These are phyloP conservation scores for Hippocampus mohnikei DNA, from an alignment of 2,113 vertebrate species.

Conservation along the genomic window DNA sequence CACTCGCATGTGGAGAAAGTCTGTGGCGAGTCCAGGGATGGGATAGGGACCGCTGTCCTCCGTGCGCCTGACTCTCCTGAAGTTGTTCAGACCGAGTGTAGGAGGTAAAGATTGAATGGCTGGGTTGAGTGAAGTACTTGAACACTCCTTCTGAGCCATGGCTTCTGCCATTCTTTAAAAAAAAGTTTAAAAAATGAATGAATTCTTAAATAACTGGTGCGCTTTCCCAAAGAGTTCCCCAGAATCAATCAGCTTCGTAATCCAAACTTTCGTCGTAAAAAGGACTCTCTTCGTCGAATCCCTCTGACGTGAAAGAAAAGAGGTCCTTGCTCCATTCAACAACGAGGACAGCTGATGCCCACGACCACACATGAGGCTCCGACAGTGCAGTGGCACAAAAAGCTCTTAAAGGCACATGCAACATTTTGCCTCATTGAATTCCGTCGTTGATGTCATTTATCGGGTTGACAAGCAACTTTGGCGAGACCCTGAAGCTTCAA, in stretches of 20 bases:
- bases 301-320: slow-evolving; percentile 45
- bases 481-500: slow-evolving; percentile 30
- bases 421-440: slow-evolving; percentile 38
- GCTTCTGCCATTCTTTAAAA: slow-evolving; percentile 13
- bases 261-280: slow-evolving; percentile 40
- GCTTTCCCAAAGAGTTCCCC: slow-evolving; percentile 11
- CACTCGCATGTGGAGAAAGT: slow-evolving; percentile 84
- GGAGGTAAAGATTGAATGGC: slow-evolving; percentile 12
- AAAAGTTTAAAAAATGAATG: slow-evolving; percentile 4
- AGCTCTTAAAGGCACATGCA: slow-evolving; percentile 73
- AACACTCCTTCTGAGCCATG: slow-evolving; percentile 27
- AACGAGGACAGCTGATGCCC: slow-evolving; percentile 64
- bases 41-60: slow-evolving; percentile 75
- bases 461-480: slow-evolving; percentile 19
- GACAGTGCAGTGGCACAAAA: slow-evolving; percentile 51
- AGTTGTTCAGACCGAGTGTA: slow-evolving; percentile 72
- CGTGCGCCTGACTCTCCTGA: slow-evolving; percentile 76
- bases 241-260: slow-evolving; percentile 22
- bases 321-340: slow-evolving; percentile 53
- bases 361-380: slow-evolving; percentile 61
- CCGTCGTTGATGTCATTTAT: slow-evolving; percentile 18
- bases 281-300: slow-evolving; percentile 49
- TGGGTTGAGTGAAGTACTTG: slow-evolving; percentile 15
- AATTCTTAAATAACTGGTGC: slow-evolving; percentile 16
- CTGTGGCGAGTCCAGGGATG: slow-evolving; percentile 73